Conservation (phyloP, 2,797 vertebrate genomes). For the Scolopax rusticola region DNA sequence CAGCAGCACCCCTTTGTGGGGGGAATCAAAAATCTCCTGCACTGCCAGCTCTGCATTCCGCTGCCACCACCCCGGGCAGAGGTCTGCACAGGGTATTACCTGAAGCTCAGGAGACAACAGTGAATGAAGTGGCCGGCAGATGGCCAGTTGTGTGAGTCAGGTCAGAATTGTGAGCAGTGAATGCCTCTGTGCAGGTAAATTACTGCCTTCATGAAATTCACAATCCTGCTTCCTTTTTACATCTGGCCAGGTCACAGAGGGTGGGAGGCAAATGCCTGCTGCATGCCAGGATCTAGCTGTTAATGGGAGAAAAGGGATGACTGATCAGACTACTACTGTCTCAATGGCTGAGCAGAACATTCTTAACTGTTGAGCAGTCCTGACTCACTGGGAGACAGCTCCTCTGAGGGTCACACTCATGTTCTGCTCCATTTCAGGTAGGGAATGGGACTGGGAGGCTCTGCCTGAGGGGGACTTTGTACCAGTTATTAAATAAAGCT, state of each 20-base stretch:
- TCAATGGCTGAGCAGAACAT: not conserved
- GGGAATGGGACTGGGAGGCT: slow-evolving; percentile 65
- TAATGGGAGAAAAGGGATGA: slow-evolving; percentile 45
- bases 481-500: slow-evolving; percentile 82
- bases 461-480: slow-evolving; percentile 75
- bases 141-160: accelerated
- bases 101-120: not conserved
- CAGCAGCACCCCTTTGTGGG: not conserved
- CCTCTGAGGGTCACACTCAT: not conserved
- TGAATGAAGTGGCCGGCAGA: not conserved
- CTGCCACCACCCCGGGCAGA: not conserved
- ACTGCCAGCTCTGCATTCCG: not conserved
- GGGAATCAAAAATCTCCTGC: not conserved
- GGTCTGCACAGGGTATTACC: not conserved
- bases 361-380: slow-evolving; percentile 11
- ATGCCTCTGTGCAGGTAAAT: not conserved
- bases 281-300: not conserved
- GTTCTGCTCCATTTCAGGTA: slow-evolving; percentile 69
- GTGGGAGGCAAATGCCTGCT: not conserved
- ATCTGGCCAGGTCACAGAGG: not conserved
- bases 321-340: not conserved
- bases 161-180: not conserved
- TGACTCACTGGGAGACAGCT: slow-evolving; percentile 27
- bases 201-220: not conserved
- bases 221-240: not conserved